Percentiles rank a stretch among this genome's conserved stretches.
phyloP scores from a whole-genome alignment of 1,140 invertebrate genomes.

The Drosophila nikananu region DNA sequence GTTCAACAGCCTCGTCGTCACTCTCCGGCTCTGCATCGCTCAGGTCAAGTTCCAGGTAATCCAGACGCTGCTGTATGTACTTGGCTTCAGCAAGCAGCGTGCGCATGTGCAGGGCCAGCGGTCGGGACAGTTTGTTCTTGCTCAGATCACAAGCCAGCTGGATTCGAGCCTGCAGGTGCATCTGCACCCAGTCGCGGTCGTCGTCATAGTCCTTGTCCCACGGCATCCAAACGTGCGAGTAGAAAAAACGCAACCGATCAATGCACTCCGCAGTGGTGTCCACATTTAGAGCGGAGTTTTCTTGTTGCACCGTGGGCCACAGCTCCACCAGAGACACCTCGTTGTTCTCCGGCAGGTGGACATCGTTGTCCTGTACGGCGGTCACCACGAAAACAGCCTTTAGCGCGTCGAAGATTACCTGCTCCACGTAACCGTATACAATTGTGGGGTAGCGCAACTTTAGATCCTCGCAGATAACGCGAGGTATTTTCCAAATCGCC shows the following conservation, averaged over 20 bases:
- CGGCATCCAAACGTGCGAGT: constrained; percentile 88
- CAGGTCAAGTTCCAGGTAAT: constrained; percentile 85
- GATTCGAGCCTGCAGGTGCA: constrained; percentile 87
- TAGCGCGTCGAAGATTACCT: constrained; percentile 86
- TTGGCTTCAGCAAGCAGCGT: constrained; percentile 86
- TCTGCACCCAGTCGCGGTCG: constrained; percentile 86
- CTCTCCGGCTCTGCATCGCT: constrained; percentile 85
- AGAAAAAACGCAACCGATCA: constrained; percentile 88
- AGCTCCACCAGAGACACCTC: constrained; percentile 87
- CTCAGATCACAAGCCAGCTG: constrained; percentile 88
- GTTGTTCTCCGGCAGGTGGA: constrained; percentile 87
- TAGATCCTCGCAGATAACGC: constrained; percentile 87
- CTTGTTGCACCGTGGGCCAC: constrained; percentile 87
- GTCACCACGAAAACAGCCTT: constrained; percentile 86
- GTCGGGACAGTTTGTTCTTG: constrained; percentile 81
- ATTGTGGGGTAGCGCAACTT: constrained; percentile 87
- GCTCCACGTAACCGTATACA: constrained; percentile 87
- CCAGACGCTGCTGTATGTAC: constrained; percentile 86
- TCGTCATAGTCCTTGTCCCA: constrained; percentile 89
- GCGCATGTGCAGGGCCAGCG: constrained; percentile 87
- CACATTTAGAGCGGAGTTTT: constrained; percentile 85
- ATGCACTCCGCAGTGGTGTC: constrained; percentile 86
- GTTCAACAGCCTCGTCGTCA: constrained; percentile 64
- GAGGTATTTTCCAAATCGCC: constrained; percentile 88
- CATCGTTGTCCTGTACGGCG: constrained; percentile 87